Percentiles rank a stretch among this genome's conserved stretches.
Evolutionary conservation across 2,888 invertebrate genomes (phyloP).

Genomic region (Tineola bisselliella): DNA sequence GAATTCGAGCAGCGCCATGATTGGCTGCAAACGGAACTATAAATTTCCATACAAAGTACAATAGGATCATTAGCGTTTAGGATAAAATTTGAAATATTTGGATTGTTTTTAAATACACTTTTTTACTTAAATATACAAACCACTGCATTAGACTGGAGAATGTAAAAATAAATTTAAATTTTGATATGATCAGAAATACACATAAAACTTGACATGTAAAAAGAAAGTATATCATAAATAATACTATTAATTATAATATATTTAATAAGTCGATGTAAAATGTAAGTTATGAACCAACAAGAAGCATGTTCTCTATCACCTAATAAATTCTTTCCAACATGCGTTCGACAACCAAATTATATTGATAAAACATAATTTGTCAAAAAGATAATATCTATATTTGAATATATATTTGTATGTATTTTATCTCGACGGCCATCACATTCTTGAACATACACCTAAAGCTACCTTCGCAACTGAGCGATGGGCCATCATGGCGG

Average conservation of each 20-base stretch:
- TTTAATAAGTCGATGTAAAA: neutral
- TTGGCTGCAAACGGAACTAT: too few species aligned
- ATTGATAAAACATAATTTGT: slow-evolving; percentile 8
- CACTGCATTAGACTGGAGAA: too few species aligned
- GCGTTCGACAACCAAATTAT: neutral
- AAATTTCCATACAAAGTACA: too few species aligned
- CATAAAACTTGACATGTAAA: too few species aligned
- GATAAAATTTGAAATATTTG: too few species aligned
- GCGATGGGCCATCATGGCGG: too few species aligned
- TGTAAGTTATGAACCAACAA: neutral
- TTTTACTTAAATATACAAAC: too few species aligned
- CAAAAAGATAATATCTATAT: neutral
- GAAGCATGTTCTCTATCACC: neutral
- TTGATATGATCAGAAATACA: too few species aligned
- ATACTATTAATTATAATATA: neutral
- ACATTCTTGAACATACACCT: neutral
- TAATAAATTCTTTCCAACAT: slow-evolving; percentile 3
- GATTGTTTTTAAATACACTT: too few species aligned
- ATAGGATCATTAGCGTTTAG: too few species aligned
- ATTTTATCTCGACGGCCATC: neutral
- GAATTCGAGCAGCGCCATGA: too few species aligned
- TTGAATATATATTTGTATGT: neutral
- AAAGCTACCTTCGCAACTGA: neutral
- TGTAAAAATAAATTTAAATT: too few species aligned
- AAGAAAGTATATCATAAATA: neutral